Conservation (phyloP, 1,140 invertebrate species). For the Semibalanus balanoides region DNA sequence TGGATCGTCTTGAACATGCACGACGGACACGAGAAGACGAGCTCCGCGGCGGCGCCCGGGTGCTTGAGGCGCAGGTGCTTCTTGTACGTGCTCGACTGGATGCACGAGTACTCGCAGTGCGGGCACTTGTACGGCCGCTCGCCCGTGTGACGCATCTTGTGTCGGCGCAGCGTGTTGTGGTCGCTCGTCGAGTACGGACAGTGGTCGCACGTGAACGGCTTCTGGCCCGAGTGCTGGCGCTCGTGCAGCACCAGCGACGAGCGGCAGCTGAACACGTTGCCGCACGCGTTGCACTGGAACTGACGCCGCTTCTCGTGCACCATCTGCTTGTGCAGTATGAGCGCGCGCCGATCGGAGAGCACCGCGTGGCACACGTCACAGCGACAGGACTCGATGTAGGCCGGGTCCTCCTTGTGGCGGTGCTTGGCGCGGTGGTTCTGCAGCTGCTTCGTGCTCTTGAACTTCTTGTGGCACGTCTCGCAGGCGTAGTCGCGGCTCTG, state of each 20-base stretch:
- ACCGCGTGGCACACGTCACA: slow-evolving; percentile 50
- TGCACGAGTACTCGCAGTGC: slow-evolving; percentile 50
- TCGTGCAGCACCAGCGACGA: slow-evolving; percentile 49
- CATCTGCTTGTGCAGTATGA: slow-evolving; percentile 57
- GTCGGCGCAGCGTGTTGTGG: slow-evolving; percentile 64
- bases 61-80: slow-evolving; percentile 48
- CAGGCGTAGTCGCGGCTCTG: slow-evolving; percentile 42
- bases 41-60: slow-evolving; percentile 27
- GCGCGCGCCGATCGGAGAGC: slow-evolving; percentile 55
- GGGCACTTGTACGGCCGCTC: slow-evolving; percentile 53
- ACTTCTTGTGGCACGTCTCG: slow-evolving; percentile 43
- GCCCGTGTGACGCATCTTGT: slow-evolving; percentile 59
- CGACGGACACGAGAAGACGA: background rate
- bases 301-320: slow-evolving; percentile 63
- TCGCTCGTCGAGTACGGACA: slow-evolving; percentile 62
- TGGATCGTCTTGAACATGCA: background rate
- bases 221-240: slow-evolving; percentile 57
- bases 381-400: slow-evolving; percentile 42
- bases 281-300: slow-evolving; percentile 58
- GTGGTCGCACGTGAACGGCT: slow-evolving; percentile 60
- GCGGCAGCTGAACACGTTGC: slow-evolving; percentile 48
- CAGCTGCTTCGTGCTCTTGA: slow-evolving; percentile 47
- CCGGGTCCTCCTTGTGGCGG: slow-evolving; percentile 28
- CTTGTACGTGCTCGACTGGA: slow-evolving; percentile 49
- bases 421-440: slow-evolving; percentile 40